Evolutionary conservation across 2,888 invertebrate species (phyloP), one percentile per base, ranked within the genome.

Genomic region (Diarsia brunnea): DNA sequence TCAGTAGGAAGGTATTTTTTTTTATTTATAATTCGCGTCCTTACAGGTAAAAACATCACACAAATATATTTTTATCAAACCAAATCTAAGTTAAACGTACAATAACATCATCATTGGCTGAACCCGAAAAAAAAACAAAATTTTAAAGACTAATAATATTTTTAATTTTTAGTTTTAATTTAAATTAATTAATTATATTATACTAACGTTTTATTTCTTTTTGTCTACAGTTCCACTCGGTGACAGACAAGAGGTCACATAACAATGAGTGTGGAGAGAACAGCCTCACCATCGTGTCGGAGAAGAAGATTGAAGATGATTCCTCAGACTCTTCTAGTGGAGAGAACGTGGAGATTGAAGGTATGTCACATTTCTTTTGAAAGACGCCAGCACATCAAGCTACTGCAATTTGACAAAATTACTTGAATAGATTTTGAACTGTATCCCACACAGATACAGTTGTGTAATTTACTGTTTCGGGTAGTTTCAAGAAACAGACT

Each of bases 271-370:
- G 95, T 72, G 96, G 96, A 4, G 95, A 95, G 72, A 95, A 96
- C 87, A 96, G 96, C 81, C 93, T 96, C 79, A 95, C 94, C 10
- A 95, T 96, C 63, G 95, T 96, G 58, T 93, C 95, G 14, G 95
- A 95, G 81, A 96, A 95, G 93, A 96, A 95, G 83, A 94, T 96
- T 82, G 96, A 96, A 92, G 96, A 96, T 84, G 96, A 96, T 72
- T 92, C 95, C 0, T 96, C 95, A 51, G 96, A 96, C 69, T 92
- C 95, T 16, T 96, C 96, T 3, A 95, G 96, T 73, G 93, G 95
- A 71, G 96, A 96, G 60, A 95, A 96, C 87, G 96, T 96, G 43
- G 95, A 95, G 86, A 96, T 96, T 85, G 96, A 96, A 95, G 96
- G 96, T 96, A 89, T 64, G 86, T 67, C 11, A 24, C 0, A 47